These are phyloP conservation scores for Ramazzottius varieornatus DNA, from an alignment of 2,888 invertebrate species.

Conservation along the genomic window DNA sequence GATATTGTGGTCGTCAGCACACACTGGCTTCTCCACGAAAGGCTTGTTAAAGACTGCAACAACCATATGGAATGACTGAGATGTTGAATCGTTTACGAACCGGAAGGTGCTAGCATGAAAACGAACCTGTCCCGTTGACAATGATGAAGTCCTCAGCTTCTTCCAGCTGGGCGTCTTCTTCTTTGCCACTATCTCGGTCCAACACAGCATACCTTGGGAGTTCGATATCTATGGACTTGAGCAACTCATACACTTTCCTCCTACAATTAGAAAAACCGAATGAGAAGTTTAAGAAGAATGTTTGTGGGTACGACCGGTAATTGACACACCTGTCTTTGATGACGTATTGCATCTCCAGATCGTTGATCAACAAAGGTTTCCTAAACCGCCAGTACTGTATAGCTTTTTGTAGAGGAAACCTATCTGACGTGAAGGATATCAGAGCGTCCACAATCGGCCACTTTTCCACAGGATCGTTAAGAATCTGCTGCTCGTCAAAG, in stretches of 20 bases:
- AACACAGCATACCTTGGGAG: slow-evolving; percentile 91
- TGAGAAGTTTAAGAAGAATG: background rate
- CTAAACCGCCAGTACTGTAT: slow-evolving; percentile 76
- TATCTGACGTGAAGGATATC: slow-evolving; percentile 90
- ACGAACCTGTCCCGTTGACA: slow-evolving; percentile 47
- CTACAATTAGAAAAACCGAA: slow-evolving; percentile 27
- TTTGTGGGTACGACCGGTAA: background rate
- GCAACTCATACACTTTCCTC: slow-evolving; percentile 71
- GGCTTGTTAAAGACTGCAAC: slow-evolving; percentile 62
- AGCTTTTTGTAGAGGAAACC: slow-evolving; percentile 91
- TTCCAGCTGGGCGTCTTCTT: slow-evolving; percentile 57
- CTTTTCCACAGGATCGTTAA: slow-evolving; percentile 80
- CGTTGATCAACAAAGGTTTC: slow-evolving; percentile 88
- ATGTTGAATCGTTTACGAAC: no score
- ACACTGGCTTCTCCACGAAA: slow-evolving; percentile 96
- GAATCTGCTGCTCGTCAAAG: slow-evolving; percentile 81
- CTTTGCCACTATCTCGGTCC: slow-evolving; percentile 44
- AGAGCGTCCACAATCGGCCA: slow-evolving; percentile 96
- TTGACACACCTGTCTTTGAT: slow-evolving; percentile 55
- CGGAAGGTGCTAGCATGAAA: background rate
- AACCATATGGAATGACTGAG: no score
- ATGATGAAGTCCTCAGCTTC: slow-evolving; percentile 93
- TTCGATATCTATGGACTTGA: slow-evolving; percentile 78
- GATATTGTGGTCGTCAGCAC: slow-evolving; percentile 97
- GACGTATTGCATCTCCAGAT: slow-evolving; percentile 91